A percentile compares a stretch with the other conserved stretches of the same genome.
These are phyloP conservation scores for Nemurella pictetii DNA, from an alignment of 2,888 invertebrate genomes.

Conservation along the genomic window DNA sequence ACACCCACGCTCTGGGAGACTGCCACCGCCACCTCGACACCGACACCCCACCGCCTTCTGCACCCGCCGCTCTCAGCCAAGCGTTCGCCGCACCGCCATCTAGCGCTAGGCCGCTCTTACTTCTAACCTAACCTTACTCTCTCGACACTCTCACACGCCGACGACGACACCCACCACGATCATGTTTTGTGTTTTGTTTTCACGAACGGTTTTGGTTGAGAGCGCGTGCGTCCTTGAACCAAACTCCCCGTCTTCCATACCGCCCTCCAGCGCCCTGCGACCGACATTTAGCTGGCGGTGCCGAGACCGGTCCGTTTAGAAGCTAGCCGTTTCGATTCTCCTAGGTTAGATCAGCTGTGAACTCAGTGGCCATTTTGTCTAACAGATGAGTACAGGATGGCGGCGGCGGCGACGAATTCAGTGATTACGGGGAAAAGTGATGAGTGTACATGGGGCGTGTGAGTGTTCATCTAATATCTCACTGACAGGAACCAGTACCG, in stretches of 20 bases:
- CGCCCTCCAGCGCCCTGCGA: neutral
- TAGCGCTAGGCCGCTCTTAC: neutral
- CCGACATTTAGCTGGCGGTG: neutral
- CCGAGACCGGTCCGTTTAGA: too few species aligned
- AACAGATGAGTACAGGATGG: neutral
- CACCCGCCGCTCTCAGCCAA: neutral
- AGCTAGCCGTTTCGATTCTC: neutral
- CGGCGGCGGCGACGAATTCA: neutral
- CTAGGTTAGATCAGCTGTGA: neutral
- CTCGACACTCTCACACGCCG: neutral
- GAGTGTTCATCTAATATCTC: too few species aligned
- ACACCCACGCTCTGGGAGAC: neutral
- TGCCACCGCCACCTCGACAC: neutral
- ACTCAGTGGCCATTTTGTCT: neutral
- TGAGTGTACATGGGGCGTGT: neutral
- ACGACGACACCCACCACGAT: neutral
- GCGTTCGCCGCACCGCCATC: neutral
- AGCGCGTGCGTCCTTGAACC: neutral
- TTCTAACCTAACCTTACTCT: neutral
- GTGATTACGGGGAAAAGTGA: neutral
- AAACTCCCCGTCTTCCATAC: neutral
- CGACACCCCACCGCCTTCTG: neutral
- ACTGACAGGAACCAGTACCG: neutral
- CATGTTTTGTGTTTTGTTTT: neutral
- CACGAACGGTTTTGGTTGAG: neutral